Evolutionary conservation across 2,797 vertebrate species (phyloP).

Genomic region (Myotis pilosus): DNA sequence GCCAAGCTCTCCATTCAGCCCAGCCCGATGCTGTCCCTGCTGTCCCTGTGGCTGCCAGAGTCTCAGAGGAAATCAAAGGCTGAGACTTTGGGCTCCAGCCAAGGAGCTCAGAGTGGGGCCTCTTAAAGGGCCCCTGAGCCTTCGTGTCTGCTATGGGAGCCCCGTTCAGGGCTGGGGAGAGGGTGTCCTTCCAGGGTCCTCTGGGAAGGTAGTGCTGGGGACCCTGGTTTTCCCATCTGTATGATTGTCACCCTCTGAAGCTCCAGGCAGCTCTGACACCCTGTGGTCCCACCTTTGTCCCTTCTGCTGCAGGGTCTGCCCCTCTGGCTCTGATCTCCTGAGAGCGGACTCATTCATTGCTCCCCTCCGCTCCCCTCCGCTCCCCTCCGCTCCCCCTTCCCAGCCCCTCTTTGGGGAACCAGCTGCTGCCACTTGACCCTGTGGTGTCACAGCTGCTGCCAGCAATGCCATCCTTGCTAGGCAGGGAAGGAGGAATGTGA

Average conservation of each 20-base stretch:
- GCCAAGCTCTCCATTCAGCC: conserved; percentile 47
- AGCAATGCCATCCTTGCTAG: neutral
- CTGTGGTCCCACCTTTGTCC: neutral
- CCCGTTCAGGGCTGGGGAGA: neutral
- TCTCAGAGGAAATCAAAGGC: conserved; percentile 65
- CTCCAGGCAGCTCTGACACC: neutral
- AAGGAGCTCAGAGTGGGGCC: neutral
- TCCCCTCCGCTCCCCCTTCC: neutral
- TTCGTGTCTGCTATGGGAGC: neutral
- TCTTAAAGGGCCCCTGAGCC: conserved; percentile 5
- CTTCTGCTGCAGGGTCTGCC: neutral
- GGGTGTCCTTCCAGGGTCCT: neutral
- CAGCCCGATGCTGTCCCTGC: conserved; percentile 26
- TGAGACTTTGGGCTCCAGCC: conserved; percentile 30
- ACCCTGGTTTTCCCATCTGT: neutral
- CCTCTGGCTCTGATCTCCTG: neutral
- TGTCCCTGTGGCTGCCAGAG: neutral
- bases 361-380: neutral
- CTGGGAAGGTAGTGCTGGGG: neutral
- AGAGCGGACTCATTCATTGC: neutral
- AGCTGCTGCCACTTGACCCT: conserved; percentile 65
- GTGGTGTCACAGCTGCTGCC: conserved; percentile 51
- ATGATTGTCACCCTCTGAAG: neutral
- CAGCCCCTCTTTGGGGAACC: conserved; percentile 5
- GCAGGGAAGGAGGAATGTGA: conserved; percentile 63